These are phyloP conservation scores for Horisme vitalbata DNA, from an alignment of 2,888 invertebrate genomes.

Conservation along the genomic window DNA sequence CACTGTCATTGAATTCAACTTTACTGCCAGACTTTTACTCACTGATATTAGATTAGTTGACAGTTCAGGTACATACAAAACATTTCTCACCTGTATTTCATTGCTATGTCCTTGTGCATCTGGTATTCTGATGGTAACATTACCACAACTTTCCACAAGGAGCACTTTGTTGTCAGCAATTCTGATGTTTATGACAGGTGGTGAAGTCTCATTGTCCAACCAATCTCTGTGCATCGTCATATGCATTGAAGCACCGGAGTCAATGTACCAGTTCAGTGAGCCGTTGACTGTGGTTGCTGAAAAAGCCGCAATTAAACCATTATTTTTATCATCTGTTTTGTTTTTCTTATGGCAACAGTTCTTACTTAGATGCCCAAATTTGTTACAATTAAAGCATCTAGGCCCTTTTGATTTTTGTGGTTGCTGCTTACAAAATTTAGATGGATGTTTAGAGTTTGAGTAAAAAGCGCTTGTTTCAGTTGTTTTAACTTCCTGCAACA, in stretches of 20 bases:
- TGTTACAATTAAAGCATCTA: conserved; percentile 5
- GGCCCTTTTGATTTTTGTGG: neutral
- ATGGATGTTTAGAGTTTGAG: neutral
- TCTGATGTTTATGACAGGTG: neutral
- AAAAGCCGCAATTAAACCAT: too few relatives aligned
- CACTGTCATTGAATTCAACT: conserved; percentile 6
- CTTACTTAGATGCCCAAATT: conserved; percentile 4
- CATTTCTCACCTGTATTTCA: conserved; percentile 14
- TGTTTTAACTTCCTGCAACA: conserved; percentile 10
- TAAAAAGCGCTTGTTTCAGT: conserved; percentile 1
- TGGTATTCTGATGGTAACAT: conserved; percentile 7
- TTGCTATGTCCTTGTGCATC: neutral
- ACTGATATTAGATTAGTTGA: conserved; percentile 9
- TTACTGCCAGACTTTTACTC: conserved; percentile 10
- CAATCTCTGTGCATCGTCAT: neutral
- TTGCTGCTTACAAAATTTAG: neutral
- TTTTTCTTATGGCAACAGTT: conserved; percentile 1
- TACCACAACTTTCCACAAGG: conserved; percentile 8
- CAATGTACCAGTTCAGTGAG: conserved; percentile 2
- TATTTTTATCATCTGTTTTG: neutral
- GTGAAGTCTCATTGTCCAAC: neutral
- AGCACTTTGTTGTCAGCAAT: neutral
- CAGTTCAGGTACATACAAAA: conserved; percentile 20
- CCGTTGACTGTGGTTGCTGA: neutral
- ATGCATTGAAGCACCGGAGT: conserved; percentile 4